Base-by-base conservation (phyloP, 2,113 vertebrate species). In the Syrmaticus mikado region DNA sequence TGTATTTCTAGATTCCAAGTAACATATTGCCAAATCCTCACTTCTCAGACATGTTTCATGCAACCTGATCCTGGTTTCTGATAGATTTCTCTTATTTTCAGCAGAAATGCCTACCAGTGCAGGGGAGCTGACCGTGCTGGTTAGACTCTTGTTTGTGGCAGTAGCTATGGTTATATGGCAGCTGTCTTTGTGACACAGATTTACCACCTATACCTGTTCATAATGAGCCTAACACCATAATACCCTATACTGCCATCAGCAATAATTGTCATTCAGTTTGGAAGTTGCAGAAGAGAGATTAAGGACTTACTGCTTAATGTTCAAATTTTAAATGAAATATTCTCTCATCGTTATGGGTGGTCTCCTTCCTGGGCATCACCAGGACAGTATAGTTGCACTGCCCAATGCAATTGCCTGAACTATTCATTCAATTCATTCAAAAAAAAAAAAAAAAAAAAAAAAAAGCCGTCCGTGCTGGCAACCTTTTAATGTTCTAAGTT, bases 281-380 rank as follows among this genome's bases (percentile, higher is more conserved):
- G 66, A 90, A 88, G 65, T 86, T 4, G 2, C 48, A 75, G 70
- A 78, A 91, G 40, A 90, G 85, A 90, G 93, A 87, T 90, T 92
- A 95, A 90, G 53, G 82, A 88, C 40, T 88, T 65, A 68, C 77
- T 50, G 85, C 40, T 88, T 65, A 65, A 80, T 50, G 85, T 85
- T 91, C 86, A 93, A 77, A 82, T 95, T 93, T 90, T 82, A 88
- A 94, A 91, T 81, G 2, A 82, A 94, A 92, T 85, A 77, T 77
- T 94, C 73, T 93, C 65, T 94, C 82, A 75, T 61, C 87, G 1
- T 89, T 93, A 93, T 87, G 92, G 92, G 94, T 97, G 95, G 95
- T 96, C 94, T 93, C 30, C 48, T 85, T 86, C 66, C 73, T 72
- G 78, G 87, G 75, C 66, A 19, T 22, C 67, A 30, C 11, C 81